phyloP scores from a whole-genome alignment of 1,140 invertebrate species.

The Caerostris darwini region DNA sequence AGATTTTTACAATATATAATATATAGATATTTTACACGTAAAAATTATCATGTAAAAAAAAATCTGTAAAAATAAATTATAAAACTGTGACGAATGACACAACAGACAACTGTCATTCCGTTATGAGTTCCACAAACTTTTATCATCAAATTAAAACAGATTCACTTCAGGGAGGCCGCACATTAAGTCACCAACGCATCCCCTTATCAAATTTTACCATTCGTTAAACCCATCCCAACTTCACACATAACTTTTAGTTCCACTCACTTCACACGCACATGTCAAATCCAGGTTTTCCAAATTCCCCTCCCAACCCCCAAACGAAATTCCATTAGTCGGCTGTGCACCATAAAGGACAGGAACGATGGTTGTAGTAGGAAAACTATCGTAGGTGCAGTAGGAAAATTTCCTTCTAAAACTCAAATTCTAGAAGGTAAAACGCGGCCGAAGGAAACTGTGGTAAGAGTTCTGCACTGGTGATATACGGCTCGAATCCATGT shows the following conservation, averaged over 20 bases:
- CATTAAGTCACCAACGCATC: neutral
- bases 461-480: neutral
- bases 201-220: conserved; percentile 37
- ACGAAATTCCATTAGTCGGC: neutral
- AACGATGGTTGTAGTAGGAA: neutral
- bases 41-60: no score
- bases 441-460: neutral
- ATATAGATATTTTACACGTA: no score
- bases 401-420: neutral
- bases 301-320: neutral
- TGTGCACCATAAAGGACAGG: conserved; percentile 3
- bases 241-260: neutral
- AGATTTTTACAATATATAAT: no score
- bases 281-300: conserved; percentile 21
- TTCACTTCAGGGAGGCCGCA: neutral
- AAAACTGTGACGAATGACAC: no score
- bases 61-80: no score
- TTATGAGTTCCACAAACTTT: neutral
- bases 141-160: neutral
- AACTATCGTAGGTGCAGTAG: no score
- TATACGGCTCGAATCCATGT: conserved; percentile 16
- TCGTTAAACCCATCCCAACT: neutral
- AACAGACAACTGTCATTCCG: no score
- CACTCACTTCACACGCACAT: neutral
- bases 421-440: neutral